Conservation (phyloP, 1,140 invertebrate genomes). For the Drosophila orosa region DNA sequence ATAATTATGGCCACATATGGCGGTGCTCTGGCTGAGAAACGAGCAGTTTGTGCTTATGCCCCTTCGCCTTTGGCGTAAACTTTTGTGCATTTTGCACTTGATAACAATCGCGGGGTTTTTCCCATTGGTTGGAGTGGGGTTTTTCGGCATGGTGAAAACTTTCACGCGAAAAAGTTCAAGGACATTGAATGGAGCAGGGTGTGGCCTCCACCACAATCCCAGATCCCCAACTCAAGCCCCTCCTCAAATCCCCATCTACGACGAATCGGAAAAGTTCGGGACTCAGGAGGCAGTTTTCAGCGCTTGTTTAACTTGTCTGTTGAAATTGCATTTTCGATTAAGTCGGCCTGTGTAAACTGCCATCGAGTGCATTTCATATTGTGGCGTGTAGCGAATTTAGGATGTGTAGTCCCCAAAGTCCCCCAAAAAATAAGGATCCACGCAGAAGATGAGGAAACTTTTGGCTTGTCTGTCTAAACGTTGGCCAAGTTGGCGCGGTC, state of each 20-base stretch:
- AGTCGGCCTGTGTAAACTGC: conserved; percentile 66
- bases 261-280: conserved; percentile 26
- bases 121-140: conserved; percentile 5
- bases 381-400: conserved; percentile 43
- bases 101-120: conserved; percentile 67
- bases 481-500: conserved; percentile 42
- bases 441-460: conserved; percentile 46
- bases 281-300: conserved; percentile 21
- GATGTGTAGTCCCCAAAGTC: conserved; percentile 1
- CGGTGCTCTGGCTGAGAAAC: conserved; percentile 39
- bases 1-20: conserved; percentile 78
- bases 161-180: conserved; percentile 76
- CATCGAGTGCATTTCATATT: conserved; percentile 67
- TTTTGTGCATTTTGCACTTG: conserved; percentile 78
- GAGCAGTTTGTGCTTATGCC: conserved; percentile 50
- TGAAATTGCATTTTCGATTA: conserved; percentile 79
- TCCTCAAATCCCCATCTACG: not conserved
- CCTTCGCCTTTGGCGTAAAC: conserved; percentile 39
- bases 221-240: conserved; percentile 6
- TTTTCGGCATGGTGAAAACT: conserved; percentile 30
- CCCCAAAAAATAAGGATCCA: conserved; percentile 3
- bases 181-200: conserved; percentile 33
- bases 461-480: conserved; percentile 46
- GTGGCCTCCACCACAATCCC: conserved; percentile 10
- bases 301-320: conserved; percentile 66